Evolutionary conservation across 2,113 vertebrate genomes (phyloP), one percentile per base, ranked within the genome.

Genomic region (Equus przewalskii): DNA sequence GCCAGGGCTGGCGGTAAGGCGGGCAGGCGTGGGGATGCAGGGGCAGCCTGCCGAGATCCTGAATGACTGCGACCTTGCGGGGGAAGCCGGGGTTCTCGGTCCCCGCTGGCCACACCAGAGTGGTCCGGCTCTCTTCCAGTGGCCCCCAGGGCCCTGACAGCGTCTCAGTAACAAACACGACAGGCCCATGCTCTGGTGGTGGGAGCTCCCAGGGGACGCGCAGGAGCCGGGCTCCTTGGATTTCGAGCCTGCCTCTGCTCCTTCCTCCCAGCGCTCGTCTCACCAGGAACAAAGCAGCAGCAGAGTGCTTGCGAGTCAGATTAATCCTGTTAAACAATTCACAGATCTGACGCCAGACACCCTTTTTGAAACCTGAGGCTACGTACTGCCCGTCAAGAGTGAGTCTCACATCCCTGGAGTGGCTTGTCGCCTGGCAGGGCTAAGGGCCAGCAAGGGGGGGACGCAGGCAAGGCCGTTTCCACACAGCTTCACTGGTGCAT

Each of bases 151-250:
- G 2, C 60, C 62, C 58, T 16, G 12, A 26, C 6, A 26, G 51
- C 26, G 7, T 70, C 26, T 19, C 30, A 4, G 7, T 7, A 28
- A 49, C 33, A 24, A 69, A 22, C 0, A 3, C 36, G 26, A 15
- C 0, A 0, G 30, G 36, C 79, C 6, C 0, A 13, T 30, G 28
- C 10, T 41, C 54, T 41, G 0, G 0, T 0, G 0, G 5, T 0
- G 0, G 75, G 14, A 41, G 5, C 1, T 6, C 76, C 49, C 60
- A 10, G 5, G 5, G 41, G 75, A 41, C 0, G 1, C 2, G 0
- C 0, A 0, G 56, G n/a, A 15, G 30, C 8, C 0, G 0, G 21
- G 46, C 54, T 78, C 24, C 62, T 64, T 12, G 13, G 33, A n/a
- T 88, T 36, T 75, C 76, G 26, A 49, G 10, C 44, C 19, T 21